Evolutionary conservation across 37 sponge, comb jelly and placozoan genomes (phyloP), one percentile per base, ranked within the genome.

Genomic region (Theonella swinhoei): DNA sequence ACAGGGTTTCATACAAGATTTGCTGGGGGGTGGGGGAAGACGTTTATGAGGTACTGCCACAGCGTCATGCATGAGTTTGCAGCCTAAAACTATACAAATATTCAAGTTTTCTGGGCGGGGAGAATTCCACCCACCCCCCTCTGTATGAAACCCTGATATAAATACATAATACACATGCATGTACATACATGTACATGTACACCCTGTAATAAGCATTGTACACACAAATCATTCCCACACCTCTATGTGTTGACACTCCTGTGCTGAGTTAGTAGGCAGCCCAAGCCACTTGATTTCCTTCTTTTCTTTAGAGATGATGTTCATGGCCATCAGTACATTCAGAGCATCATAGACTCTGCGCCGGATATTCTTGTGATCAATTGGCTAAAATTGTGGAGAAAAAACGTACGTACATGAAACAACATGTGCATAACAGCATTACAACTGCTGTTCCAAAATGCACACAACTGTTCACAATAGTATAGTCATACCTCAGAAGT

Each of bases 271-370:
- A 9, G 98, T 97, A 35, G 98, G 98, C 40, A 97, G 85, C 3
- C 98, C 96, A 60, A 97, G 95, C 98, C 98, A 97, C 11, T 75
- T 80, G 19, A 97, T 97, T 67, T 97, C 98, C 67, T 97, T 97
- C 85, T 95, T 97, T 72, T 97, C 98, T 78, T 97, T 97, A 0
- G 89, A 87, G 41, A 97, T 97, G 65, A 97, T 97, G 64, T 97
- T 95, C 96, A 97, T 97, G 9, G 98, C 98, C 96, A 95, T 95
- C 32, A 97, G 79, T 4, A 97, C 98, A 87, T 97, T 97, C 17
- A 97, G 85, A 28, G 98, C 98, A 88, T 97, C 98, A 72, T 97
- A 97, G 33, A 97, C 98, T 59, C 98, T 64, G 3, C 98, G 67
- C 33, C 98, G 75, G 47, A 97, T 97, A 72, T 97, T 97, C 88